Evolutionary conservation across 2,797 vertebrate genomes (phyloP), one percentile per base, ranked within the genome.

Genomic region (Huso huso): DNA sequence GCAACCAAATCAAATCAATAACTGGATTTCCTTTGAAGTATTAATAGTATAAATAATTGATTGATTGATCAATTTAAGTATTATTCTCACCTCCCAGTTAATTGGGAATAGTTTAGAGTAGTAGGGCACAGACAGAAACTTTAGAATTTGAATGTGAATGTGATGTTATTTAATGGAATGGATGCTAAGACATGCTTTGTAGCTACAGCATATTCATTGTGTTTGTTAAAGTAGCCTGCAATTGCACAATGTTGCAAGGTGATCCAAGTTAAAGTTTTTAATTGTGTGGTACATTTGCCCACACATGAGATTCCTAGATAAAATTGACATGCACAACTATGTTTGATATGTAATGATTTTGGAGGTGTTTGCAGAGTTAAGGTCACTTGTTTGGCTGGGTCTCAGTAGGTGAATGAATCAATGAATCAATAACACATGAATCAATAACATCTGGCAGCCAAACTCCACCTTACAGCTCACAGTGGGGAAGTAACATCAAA

Each of bases 401-500:
- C 15, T n/a, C 55, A 7, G 10, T n/a, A 10, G 55, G 13, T 12
- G 8, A 6, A 6, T n/a, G 13, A 10, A 6, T 58, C 6, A 12
- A 58, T 58, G 8, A 58, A 12, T 10, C 55, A 10, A 10, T 6
- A 10, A 12, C 11, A n/a, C 13, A n/a, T 58, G 11, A 12, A n/a
- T 58, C 6, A 58, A 58, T 74, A 76, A 48, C 11, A 63, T 70
- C 6, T 71, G 53, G 53, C 53, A 74, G 74, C 75, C 75, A 78
- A 79, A 70, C 52, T 49, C 48, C 63, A 55, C 13, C 68, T 64
- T 37, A 37, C 37, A 37, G 64, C 13, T 63, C 13, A 48, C 66
- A 66, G 62, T 57, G 66, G 62, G 55, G 53, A 66, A 64, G 69
- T 79, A 86, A 84, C 68, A 79, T 72, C 70, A 78, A 74, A 69